Base-by-base conservation (phyloP, 2,113 vertebrate species). In the Phalacrocorax brasilianus region DNA sequence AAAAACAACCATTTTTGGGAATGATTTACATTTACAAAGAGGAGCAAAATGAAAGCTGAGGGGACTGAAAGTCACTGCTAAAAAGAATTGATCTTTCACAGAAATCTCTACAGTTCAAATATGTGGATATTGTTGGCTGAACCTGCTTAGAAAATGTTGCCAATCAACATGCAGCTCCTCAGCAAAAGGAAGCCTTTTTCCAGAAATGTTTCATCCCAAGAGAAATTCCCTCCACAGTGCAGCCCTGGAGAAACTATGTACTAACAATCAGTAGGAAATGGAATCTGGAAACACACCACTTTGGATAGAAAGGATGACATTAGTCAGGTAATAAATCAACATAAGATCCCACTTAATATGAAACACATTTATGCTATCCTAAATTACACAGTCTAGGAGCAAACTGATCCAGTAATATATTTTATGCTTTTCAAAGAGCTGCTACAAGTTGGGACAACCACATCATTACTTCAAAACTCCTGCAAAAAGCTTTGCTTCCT, bases 241-340 rank as follows among this genome's bases (percentile, higher is more conserved):
- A 82, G 67, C 35, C 35, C 61, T 88, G 65, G 72, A 95, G n/a
- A 80, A 78, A 66, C 33, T 52, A 86, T 38, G 18, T 47, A 91
- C 26, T 95, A 81, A 83, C 49, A 94, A 96, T 84, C 70, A 94
- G 32, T 55, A 94, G 84, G 84, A 87, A 95, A 81, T 53, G 56
- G 68, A 84, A 93, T 66, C 59, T 83, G 61, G 85, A 91, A 95
- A 91, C 59, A 81, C 33, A 96, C 30, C 19, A 75, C 42, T 79
- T 92, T 78, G 68, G 67, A 96, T 85, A 91, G 84, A 45, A 95
- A 91, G 47, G 59, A 91, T 84, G 88, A 92, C 71, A 97, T 95
- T 76, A 96, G 84, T 94, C 88, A 93, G 76, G 73, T 90, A 88
- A 94, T 97, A 97, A 95, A 97, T 97, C 92, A 94, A 40, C 45